Percentiles rank a stretch among this genome's conserved stretches.
phyloP scores from a whole-genome alignment of 2,797 vertebrate species.

The Synaphobranchus kaupii region DNA sequence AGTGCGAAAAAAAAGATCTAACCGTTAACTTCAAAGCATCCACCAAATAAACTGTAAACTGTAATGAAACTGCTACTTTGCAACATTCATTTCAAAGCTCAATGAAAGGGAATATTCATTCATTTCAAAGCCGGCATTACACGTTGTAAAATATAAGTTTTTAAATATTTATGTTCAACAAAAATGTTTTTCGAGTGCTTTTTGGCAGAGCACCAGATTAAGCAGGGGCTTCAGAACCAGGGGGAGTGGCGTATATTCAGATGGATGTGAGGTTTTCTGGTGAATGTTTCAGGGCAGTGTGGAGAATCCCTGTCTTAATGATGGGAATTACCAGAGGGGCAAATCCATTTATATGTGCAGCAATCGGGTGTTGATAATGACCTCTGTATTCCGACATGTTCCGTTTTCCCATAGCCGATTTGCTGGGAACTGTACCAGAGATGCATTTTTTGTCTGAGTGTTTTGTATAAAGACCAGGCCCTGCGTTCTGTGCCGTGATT shows the following conservation, averaged over 20 bases:
- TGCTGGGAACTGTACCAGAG: not conserved
- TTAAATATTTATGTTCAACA: slow-evolving; percentile 2
- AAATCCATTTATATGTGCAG: not conserved
- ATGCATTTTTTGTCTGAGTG: not conserved
- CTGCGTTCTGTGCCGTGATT: not conserved
- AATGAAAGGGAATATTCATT: not conserved
- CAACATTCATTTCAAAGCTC: not conserved
- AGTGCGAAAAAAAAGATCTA: not conserved
- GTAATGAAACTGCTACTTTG: not conserved
- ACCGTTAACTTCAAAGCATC: not conserved
- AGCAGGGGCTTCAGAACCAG: not conserved
- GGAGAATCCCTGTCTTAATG: not conserved
- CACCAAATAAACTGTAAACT: not conserved
- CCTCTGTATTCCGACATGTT: not conserved
- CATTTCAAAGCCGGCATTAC: not conserved
- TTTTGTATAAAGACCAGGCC: not conserved
- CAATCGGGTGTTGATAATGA: not conserved
- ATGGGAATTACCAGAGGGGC: not conserved
- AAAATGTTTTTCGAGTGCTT: not conserved
- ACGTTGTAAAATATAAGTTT: not conserved
- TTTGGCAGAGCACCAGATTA: not conserved
- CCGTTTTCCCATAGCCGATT: not conserved
- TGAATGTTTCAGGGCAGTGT: not conserved
- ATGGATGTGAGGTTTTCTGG: not conserved
- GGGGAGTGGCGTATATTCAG: not conserved